These are phyloP conservation scores for Linurgus olivaceus DNA, from an alignment of 2,797 vertebrate genomes.

Conservation along the genomic window DNA sequence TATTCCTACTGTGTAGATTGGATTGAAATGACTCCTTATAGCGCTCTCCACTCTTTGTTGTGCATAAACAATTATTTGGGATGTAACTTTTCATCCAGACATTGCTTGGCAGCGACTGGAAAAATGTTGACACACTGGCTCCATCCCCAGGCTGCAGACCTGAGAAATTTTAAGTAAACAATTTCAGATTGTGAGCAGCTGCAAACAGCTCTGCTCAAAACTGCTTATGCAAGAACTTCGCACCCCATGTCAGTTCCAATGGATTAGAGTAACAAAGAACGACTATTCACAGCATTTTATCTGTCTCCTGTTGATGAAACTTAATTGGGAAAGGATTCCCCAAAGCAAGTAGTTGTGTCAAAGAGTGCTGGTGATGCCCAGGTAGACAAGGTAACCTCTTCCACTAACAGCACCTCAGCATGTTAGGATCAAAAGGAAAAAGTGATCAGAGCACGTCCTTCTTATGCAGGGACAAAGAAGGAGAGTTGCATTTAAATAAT, in stretches of 20 bases:
- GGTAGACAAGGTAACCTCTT: neutral
- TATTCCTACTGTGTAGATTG: neutral
- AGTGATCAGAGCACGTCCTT: neutral
- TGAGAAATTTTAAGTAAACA: constrained; percentile 21
- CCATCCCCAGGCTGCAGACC: neutral
- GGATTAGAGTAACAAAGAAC: neutral
- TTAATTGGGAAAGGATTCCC: neutral
- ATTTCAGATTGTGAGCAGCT: neutral
- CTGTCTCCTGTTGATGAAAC: neutral
- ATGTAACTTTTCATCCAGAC: constrained; percentile 24
- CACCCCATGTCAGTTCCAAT: neutral
- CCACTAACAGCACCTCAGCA: neutral
- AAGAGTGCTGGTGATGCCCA: neutral
- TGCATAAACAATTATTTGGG: neutral
- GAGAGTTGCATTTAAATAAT: neutral
- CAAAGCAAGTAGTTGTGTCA: neutral
- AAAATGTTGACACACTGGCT: neutral
- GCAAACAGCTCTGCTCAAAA: neutral
- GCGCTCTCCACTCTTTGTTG: neutral
- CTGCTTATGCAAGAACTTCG: neutral
- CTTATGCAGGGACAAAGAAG: neutral
- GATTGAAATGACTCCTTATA: neutral
- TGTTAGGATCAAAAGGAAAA: neutral
- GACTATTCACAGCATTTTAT: neutral
- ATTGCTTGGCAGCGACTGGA: neutral